Conservation (phyloP, 2,113 vertebrate genomes). For the Nothoprocta perdicaria region DNA sequence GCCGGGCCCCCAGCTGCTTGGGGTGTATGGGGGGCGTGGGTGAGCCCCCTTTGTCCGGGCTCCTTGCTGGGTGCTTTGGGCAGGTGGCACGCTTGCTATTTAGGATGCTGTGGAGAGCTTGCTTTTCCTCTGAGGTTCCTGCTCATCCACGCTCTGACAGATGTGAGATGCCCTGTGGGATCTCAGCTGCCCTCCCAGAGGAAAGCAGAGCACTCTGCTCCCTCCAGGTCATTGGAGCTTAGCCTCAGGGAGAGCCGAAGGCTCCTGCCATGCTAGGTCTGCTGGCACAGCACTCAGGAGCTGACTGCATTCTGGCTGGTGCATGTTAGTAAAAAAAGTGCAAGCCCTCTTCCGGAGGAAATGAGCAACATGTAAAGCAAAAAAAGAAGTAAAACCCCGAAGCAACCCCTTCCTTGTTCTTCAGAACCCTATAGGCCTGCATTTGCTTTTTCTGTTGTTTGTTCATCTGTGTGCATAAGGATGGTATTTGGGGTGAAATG, state of each 20-base stretch:
- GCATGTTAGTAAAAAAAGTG: background rate
- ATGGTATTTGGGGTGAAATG: background rate
- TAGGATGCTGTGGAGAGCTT: background rate
- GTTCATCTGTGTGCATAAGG: background rate
- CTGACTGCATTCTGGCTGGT: background rate
- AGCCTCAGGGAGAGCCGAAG: background rate
- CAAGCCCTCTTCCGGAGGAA: background rate
- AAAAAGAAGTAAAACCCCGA: too few relatives aligned
- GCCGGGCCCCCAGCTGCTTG: fast-evolving
- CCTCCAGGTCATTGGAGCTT: background rate
- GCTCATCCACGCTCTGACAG: background rate
- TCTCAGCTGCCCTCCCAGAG: background rate
- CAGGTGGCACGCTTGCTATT: background rate
- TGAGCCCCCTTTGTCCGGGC: fast-evolving
- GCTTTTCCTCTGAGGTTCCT: background rate
- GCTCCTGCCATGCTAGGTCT: background rate
- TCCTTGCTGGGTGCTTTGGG: background rate
- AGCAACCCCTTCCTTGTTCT: background rate
- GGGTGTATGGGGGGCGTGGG: fast-evolving
- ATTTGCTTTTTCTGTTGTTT: background rate
- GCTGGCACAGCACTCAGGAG: fast-evolving
- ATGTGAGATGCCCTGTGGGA: background rate
- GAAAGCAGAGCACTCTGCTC: background rate
- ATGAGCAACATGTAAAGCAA: background rate
- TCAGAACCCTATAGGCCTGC: too few relatives aligned